Evolutionary conservation across 2,888 invertebrate genomes (phyloP).

Genomic region (Uropetala carovei): DNA sequence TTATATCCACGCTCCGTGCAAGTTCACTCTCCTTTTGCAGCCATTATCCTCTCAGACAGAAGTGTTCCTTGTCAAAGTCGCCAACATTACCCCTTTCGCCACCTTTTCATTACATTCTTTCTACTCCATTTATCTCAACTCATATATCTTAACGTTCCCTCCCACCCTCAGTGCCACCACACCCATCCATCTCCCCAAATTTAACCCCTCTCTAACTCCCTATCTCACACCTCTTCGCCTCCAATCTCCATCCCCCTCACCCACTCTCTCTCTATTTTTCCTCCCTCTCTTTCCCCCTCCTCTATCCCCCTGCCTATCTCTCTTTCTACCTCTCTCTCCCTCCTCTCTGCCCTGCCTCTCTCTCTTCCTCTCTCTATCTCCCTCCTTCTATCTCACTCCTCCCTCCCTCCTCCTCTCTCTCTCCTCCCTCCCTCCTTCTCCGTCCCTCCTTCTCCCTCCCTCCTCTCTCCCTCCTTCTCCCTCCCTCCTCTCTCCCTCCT

Average conservation of each 20-base stretch:
- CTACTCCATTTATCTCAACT: not conserved
- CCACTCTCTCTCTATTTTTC: not conserved
- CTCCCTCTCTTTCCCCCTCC: not conserved
- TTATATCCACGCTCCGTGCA: slow-evolving; percentile 16
- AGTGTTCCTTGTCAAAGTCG: slow-evolving; percentile 52
- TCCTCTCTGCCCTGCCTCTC: not conserved
- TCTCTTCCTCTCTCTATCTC: not conserved
- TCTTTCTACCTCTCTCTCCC: not conserved
- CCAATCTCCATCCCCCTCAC: not conserved
- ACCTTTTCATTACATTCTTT: not conserved
- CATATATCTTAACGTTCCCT: not conserved
- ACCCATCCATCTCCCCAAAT: too few relatives aligned
- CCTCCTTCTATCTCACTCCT: not conserved
- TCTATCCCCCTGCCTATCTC: not conserved
- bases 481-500: not conserved
- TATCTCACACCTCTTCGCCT: slow-evolving; percentile 2
- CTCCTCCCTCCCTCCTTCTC: not conserved
- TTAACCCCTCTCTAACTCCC: not conserved
- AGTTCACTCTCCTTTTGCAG: slow-evolving; percentile 5
- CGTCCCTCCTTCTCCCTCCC: slow-evolving; percentile 12
- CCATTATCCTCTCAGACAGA: slow-evolving; percentile 60
- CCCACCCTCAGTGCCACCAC: not conserved
- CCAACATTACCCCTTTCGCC: slow-evolving; percentile 42
- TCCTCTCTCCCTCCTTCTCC: not conserved
- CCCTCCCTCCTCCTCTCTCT: not conserved